phyloP scores from a whole-genome alignment of 2,888 invertebrate species.

The Teleiodes luculella region DNA sequence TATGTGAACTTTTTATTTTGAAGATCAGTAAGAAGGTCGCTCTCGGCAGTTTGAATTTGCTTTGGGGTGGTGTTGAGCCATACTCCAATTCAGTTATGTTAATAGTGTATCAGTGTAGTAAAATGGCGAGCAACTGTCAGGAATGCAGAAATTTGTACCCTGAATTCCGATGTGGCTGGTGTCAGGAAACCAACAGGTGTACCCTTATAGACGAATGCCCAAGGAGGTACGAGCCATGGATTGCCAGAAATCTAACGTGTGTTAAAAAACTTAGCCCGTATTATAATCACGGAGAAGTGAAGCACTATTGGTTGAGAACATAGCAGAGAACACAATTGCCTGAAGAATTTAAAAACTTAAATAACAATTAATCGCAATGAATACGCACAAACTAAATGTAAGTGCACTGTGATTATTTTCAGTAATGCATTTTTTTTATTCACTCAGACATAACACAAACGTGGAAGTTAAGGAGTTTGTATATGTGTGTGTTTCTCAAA shows the following conservation, averaged over 20 bases:
- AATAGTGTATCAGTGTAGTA: conserved; percentile 35
- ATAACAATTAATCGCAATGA: too few relatives aligned
- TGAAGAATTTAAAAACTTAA: too few relatives aligned
- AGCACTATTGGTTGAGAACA: too few relatives aligned
- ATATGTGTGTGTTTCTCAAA: too few relatives aligned
- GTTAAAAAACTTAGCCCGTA: not conserved
- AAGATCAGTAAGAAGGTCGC: conserved; percentile 20
- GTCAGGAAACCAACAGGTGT: conserved; percentile 28
- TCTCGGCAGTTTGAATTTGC: conserved; percentile 30
- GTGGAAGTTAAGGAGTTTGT: too few relatives aligned
- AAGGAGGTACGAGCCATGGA: conserved; percentile 24
- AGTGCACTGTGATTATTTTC: too few relatives aligned
- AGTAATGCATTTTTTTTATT: too few relatives aligned
- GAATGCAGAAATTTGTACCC: conserved; percentile 31
- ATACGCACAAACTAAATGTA: too few relatives aligned
- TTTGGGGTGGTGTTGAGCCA: conserved; percentile 42
- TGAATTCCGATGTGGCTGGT: conserved; percentile 38
- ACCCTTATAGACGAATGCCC: conserved; percentile 35
- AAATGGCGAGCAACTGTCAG: conserved; percentile 28
- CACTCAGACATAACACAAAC: too few relatives aligned
- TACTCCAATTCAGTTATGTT: conserved; percentile 39
- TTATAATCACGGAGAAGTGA: too few relatives aligned
- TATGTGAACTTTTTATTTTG: conserved; percentile 23
- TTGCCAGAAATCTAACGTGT: conserved; percentile 21
- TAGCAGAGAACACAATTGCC: too few relatives aligned